Base-by-base conservation (phyloP, 2,797 vertebrate species). In the Clarias platycephalus region DNA sequence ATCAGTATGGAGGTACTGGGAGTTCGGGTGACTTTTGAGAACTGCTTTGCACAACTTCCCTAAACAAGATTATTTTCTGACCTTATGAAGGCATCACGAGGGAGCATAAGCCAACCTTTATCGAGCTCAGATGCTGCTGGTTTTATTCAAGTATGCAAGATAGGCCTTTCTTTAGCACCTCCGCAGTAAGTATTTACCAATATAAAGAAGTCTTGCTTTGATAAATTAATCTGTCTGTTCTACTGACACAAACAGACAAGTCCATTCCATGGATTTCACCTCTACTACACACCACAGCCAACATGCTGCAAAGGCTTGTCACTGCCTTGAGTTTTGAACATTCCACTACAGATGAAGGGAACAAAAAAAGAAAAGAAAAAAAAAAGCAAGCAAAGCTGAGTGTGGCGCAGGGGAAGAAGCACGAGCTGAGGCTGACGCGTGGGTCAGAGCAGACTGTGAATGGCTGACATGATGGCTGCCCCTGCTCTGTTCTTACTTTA, bases 401-500 rank as follows among this genome's bases (percentile, higher is more conserved):
- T n/a, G 44, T 34, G 66, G 57, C 28, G n/a, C 66, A 57, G 63
- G 40, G 55, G 71, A 77, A 63, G 58, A 75, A 31, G 76, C 57
- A 60, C 6, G 31, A 82, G 75, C 67, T 40, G 63, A 80, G 58
- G 70, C 80, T 81, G 49, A 84, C 37, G 63, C 26, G 7, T 85
- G 84, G 63, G 72, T 66, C 84, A 76, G 57, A 58, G 70, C 67
- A 72, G 40, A 28, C 72, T 64, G 66, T 78, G 64, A 71, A 53
- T 67, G 72, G 64, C 68, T 82, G 84, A 82, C 18, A 37, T 75
- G 57, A 63, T 71, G 55, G 68, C 71, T 40, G 44, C 71, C 62
- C 64, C 58, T 60, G 37, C n/a, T 60, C 68, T 80, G 64, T 72
- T 72, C 37, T 67, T 85, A 88, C 81, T 86, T 87, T 70, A 86